Evolutionary conservation across 2,113 vertebrate species (phyloP).

Genomic region (Ctenodactylus gundi): DNA sequence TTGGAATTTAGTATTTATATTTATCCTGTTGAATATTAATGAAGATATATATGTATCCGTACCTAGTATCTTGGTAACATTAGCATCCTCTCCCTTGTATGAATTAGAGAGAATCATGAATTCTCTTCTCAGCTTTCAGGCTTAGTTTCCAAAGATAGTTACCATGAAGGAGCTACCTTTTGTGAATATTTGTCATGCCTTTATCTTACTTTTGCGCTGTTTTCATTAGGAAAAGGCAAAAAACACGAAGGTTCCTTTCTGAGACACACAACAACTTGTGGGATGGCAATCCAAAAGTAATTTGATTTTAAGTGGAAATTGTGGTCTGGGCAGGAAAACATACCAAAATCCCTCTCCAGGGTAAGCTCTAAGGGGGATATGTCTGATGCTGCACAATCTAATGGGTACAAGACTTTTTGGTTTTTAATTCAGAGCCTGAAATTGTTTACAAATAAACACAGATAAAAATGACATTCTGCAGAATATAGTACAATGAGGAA

Average conservation of each 20-base stretch:
- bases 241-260: conserved; percentile 26
- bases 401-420: conserved; percentile 2
- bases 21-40: conserved; percentile 22
- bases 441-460: conserved; percentile 64
- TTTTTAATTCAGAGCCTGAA: conserved; percentile 44
- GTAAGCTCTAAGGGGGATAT: not conserved
- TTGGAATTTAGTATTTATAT: conserved; percentile 20
- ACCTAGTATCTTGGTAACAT: conserved; percentile 10
- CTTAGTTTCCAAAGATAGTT: conserved; percentile 34
- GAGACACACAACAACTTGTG: not conserved
- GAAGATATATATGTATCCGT: conserved; percentile 6
- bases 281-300: not conserved
- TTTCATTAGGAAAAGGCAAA: conserved; percentile 52
- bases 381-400: not conserved
- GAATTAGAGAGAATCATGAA: not conserved
- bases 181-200: not conserved
- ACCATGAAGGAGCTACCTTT: not conserved
- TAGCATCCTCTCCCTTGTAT: not conserved
- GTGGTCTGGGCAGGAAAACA: conserved; percentile 30
- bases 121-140: not conserved
- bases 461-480: conserved; percentile 41
- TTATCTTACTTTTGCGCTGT: not conserved
- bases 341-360: not conserved
- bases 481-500: not conserved
- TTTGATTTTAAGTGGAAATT: conserved; percentile 19